These are phyloP conservation scores for Nycteola revayana DNA, from an alignment of 2,888 invertebrate genomes.

Conservation along the genomic window DNA sequence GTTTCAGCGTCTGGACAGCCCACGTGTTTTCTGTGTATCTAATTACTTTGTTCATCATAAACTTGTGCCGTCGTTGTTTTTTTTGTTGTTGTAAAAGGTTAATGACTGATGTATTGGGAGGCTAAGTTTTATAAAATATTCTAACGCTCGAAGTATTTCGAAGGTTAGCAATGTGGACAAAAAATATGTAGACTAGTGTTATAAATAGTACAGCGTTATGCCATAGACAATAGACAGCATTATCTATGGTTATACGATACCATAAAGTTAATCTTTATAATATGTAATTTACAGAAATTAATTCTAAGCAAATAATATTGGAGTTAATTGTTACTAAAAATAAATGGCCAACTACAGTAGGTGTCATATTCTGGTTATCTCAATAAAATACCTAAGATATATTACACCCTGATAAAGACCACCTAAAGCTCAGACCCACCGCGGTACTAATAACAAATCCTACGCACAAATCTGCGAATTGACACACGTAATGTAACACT, in stretches of 20 bases:
- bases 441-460: slow-evolving; percentile 45
- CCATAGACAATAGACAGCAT: too few species aligned
- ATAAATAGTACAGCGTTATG: too few species aligned
- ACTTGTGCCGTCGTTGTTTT: slow-evolving; percentile 5
- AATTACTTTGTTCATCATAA: slow-evolving; percentile 18
- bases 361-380: too few species aligned
- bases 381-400: too few species aligned
- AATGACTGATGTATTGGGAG: slow-evolving; percentile 14
- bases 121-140: too few species aligned
- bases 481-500: slow-evolving; percentile 61
- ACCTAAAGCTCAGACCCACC: slow-evolving; percentile 45
- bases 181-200: slow-evolving; percentile 3
- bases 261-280: too few species aligned
- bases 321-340: too few species aligned
- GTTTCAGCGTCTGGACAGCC: slow-evolving; percentile 56
- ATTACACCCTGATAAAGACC: slow-evolving; percentile 39
- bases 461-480: slow-evolving; percentile 73
- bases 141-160: too few species aligned
- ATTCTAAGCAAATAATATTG: too few species aligned
- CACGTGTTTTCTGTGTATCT: slow-evolving; percentile 29
- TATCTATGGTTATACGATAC: too few species aligned
- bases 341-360: too few species aligned
- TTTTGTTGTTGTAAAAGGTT: slow-evolving; percentile 20
- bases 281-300: too few species aligned
- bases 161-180: slow-evolving; percentile 9